Evolutionary conservation across 2,113 vertebrate genomes (phyloP), one percentile per base, ranked within the genome.

Genomic region (Upupa epops): DNA sequence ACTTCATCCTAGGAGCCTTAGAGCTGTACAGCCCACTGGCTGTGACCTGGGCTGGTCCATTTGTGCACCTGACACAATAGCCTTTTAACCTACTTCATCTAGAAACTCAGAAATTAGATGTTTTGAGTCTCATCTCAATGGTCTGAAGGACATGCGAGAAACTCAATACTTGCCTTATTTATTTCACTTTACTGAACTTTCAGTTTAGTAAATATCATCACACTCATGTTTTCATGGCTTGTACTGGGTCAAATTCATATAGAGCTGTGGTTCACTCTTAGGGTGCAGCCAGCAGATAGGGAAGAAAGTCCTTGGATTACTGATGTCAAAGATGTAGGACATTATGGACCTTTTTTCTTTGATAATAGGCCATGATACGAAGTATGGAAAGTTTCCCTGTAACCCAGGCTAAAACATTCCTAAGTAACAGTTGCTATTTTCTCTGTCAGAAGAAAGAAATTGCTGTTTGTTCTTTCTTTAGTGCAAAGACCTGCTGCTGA

Each of bases 21-120:
- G 22, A 46, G 46, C 28, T 81, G 22, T 34, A 31, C 45, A 80
- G 40, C 17, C 46, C 52, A 31, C 46, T 70, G 20, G 3, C 54
- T 32, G 9, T 59, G 22, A 32, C 25, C n/a, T 48, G 65, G 17
- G 42, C 45, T 71, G 5, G 11, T 36, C 76, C 15, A 11, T 74
- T 21, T 60, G 22, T 71, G n/a, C 34, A 37, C 26, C 16, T 52
- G 24, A 11, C 37, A 26, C 16, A 68, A 17, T 14, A 52, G 16
- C n/a, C 48, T 72, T 94, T 79, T 71, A 72, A 76, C 61, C 34
- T 82, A 31, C 16, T 21, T 89, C 28, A 48, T 76, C 28, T 32
- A 82, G 78, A 65, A 76, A 46, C 8, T 56, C 49, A 80, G 46
- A 13, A 75, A 58, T 9, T 48, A 19, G 12, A 28, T 66, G 36